Evolutionary conservation across 2,888 invertebrate genomes (phyloP), one percentile per base, ranked within the genome.

Genomic region (Spodoptera exigua): DNA sequence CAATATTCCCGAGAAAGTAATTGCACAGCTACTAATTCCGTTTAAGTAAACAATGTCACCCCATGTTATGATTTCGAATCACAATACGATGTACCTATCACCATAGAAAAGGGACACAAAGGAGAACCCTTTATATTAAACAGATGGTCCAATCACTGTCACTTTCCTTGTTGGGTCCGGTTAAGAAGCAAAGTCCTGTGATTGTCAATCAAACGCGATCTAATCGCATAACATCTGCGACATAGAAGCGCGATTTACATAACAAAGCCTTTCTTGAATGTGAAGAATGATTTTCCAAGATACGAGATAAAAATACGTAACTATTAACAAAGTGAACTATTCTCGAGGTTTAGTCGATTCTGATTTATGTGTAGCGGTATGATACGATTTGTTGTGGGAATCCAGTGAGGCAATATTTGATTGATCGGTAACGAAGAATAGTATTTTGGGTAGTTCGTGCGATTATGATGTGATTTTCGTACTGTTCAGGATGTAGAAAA

Each of bases 191-290:
- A 59, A 44, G 40, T 46, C 39, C 11, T 41, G 34, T n/a, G 39
- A 45, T 56, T 59, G 53, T 55, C 48, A 66, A 53, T 56, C 41
- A 57, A 54, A 52, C 37, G 35, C 57, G 45, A 64, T 51, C 13
- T 57, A 58, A 47, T 55, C 43, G 27, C 37, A 13, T 18, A 18
- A 44, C 36, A 18, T 14, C 32, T 21, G 45, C 27, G 32, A 32
- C 16, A 14, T 14, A 36, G 40, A 43, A 36, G 9, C 36, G 18
- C 13, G 16, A 73, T 70, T 72, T 74, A 47, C 70, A 72, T 74
- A 17, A 65, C 58, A 74, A 70, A 53, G 43, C 35, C 47, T 10
- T 16, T 7, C 40, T 51, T 16, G 51, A 54, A 54, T 49, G 40
- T 48, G 54, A 45, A 16, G 32, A 51, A 47, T 47, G 51, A 51